phyloP scores from a whole-genome alignment of 1,140 invertebrate genomes.

The Agrypnia vestita region DNA sequence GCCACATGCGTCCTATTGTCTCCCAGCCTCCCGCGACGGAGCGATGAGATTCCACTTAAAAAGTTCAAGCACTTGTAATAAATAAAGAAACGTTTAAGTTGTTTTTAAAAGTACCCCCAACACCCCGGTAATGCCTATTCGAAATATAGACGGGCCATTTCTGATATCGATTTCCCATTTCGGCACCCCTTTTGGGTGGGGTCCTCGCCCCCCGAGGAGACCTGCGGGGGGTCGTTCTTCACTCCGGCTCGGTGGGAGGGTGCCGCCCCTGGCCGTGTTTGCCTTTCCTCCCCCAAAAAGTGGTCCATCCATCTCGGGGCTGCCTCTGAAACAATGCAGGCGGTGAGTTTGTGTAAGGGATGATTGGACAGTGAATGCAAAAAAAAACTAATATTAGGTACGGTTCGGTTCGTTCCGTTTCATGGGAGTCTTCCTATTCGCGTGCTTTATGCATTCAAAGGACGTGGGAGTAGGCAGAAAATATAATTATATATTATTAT shows the following conservation, averaged over 20 bases:
- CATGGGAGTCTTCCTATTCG: too few species aligned
- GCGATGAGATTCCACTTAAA: slow-evolving; percentile 59
- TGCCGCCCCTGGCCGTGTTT: slow-evolving; percentile 21
- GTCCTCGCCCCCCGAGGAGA: slow-evolving; percentile 1
- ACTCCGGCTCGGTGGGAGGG: slow-evolving; percentile 11
- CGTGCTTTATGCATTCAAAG: too few species aligned
- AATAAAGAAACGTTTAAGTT: slow-evolving; percentile 62
- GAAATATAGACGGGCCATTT: slow-evolving; percentile 61
- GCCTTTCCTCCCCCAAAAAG: slow-evolving; percentile 40
- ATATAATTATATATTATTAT: too few species aligned
- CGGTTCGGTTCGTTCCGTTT: too few species aligned
- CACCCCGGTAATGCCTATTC: slow-evolving; percentile 60
- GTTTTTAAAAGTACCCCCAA: slow-evolving; percentile 61
- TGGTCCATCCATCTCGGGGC: slow-evolving; percentile 55
- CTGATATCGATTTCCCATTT: slow-evolving; percentile 60
- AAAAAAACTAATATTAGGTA: neutral
- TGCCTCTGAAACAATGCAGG: slow-evolving; percentile 57
- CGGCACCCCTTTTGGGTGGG: slow-evolving; percentile 51
- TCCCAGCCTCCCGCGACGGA: slow-evolving; percentile 26
- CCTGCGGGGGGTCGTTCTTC: slow-evolving; percentile 33
- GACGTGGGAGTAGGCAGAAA: too few species aligned
- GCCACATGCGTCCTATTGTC: slow-evolving; percentile 38
- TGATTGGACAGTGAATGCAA: slow-evolving; percentile 15
- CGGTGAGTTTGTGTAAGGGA: slow-evolving; percentile 14
- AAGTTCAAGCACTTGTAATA: slow-evolving; percentile 58